phyloP scores from a whole-genome alignment of 2,888 invertebrate genomes.

The Platycheirus rosarum region DNA sequence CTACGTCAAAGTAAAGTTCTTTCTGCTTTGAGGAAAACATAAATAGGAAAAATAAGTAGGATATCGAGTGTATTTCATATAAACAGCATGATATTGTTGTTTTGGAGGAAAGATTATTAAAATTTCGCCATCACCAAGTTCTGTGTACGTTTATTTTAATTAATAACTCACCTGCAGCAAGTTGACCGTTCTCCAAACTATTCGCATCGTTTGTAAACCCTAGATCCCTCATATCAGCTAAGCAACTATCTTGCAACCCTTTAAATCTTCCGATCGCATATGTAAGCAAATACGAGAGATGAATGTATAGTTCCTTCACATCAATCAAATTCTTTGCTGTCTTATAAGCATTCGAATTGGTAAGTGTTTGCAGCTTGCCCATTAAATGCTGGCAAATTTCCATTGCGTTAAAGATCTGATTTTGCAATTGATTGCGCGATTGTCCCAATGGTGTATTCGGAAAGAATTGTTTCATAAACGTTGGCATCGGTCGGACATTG shows the following conservation, averaged over 20 bases:
- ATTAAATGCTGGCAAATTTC: slow-evolving; percentile 82
- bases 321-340: slow-evolving; percentile 80
- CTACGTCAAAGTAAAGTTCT: too few relatives aligned
- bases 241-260: slow-evolving; percentile 81
- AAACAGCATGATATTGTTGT: too few relatives aligned
- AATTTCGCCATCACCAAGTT: slow-evolving; percentile 21
- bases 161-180: slow-evolving; percentile 79
- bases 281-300: slow-evolving; percentile 81
- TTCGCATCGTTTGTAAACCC: slow-evolving; percentile 82
- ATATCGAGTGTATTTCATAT: too few relatives aligned
- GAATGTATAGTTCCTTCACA: slow-evolving; percentile 82
- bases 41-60: too few relatives aligned
- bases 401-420: slow-evolving; percentile 81
- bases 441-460: slow-evolving; percentile 79
- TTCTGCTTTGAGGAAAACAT: too few relatives aligned
- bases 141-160: too few relatives aligned
- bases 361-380: slow-evolving; percentile 81
- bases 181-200: slow-evolving; percentile 81
- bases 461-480: slow-evolving; percentile 78
- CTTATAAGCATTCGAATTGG: slow-evolving; percentile 82
- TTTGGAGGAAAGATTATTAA: neutral
- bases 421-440: slow-evolving; percentile 80
- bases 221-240: slow-evolving; percentile 81
- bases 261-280: slow-evolving; percentile 82
- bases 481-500: slow-evolving; percentile 75